A percentile compares a stretch with the other conserved stretches of the same genome.
Evolutionary conservation across 2,113 vertebrate species (phyloP).

Genomic region (Epinephelus fuscoguttatus): DNA sequence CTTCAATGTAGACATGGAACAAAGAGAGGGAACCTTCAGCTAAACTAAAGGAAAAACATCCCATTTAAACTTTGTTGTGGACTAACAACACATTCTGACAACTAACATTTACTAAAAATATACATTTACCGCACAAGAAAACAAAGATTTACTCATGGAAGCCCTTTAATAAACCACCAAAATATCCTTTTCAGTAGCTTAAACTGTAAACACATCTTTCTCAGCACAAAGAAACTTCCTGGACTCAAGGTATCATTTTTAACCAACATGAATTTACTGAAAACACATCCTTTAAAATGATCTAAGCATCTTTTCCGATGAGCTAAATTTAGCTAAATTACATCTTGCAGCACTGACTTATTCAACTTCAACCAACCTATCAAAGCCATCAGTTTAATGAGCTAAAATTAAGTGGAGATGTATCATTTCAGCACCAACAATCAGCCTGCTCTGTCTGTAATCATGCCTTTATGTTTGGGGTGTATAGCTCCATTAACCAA

Average conservation of each 20-base stretch:
- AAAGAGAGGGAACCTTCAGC: slow-evolving; percentile 56
- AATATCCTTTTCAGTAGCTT: slow-evolving; percentile 7
- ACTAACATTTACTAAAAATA: slow-evolving; percentile 7
- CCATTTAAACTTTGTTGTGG: slow-evolving; percentile 35
- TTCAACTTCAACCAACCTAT: slow-evolving; percentile 30
- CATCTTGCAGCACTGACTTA: slow-evolving; percentile 15
- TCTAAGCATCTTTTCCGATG: slow-evolving; percentile 12
- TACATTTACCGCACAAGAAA: not conserved
- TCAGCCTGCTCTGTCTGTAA: slow-evolving; percentile 35
- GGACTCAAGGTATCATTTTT: slow-evolving; percentile 14
- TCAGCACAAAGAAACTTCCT: not conserved
- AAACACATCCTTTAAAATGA: slow-evolving; percentile 29
- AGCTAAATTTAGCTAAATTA: slow-evolving; percentile 39
- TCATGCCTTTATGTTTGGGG: slow-evolving; percentile 43
- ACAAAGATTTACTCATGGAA: not conserved
- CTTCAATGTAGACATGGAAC: slow-evolving; percentile 63
- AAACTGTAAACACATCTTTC: not conserved
- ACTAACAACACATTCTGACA: not conserved
- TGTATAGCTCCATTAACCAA: slow-evolving; percentile 38
- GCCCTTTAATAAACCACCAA: slow-evolving; percentile 24
- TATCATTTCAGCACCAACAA: slow-evolving; percentile 47
- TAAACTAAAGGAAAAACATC: slow-evolving; percentile 56
- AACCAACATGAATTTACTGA: slow-evolving; percentile 4
- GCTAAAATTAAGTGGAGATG: slow-evolving; percentile 47
- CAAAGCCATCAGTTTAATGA: slow-evolving; percentile 36